Evolutionary conservation across 2,113 vertebrate species (phyloP).

Genomic region (Fulica atra): DNA sequence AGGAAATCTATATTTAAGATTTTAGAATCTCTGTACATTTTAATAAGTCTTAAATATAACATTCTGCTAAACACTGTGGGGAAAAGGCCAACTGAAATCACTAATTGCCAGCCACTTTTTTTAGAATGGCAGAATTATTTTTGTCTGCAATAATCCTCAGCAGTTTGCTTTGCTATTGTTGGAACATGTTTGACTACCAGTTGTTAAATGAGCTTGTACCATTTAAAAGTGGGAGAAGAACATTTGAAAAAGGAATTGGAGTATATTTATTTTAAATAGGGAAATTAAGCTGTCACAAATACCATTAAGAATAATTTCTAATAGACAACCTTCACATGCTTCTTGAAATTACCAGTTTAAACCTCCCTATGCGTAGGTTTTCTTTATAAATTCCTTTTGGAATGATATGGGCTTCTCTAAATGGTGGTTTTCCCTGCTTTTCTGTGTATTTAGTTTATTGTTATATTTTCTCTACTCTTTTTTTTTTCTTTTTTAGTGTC

Average conservation of each 20-base stretch:
- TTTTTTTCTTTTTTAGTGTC: background rate
- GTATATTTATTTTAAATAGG: constrained; percentile 56
- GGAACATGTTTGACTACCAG: constrained; percentile 65
- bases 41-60: constrained; percentile 58
- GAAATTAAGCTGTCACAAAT: constrained; percentile 30
- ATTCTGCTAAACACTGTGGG: constrained; percentile 55
- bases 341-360: background rate
- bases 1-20: constrained; percentile 46
- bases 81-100: constrained; percentile 61
- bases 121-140: constrained; percentile 70
- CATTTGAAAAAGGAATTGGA: constrained; percentile 33
- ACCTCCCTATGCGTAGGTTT: background rate
- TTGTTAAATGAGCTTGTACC: constrained; percentile 69
- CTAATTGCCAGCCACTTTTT: constrained; percentile 68
- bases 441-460: background rate
- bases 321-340: background rate
- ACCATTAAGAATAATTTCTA: constrained; percentile 37
- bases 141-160: constrained; percentile 71
- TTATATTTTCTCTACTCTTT: background rate
- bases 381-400: background rate
- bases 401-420: background rate
- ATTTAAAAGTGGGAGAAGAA: constrained; percentile 45
- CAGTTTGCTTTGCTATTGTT: constrained; percentile 61
- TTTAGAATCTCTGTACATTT: constrained; percentile 41
- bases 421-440: background rate